Base-by-base conservation (phyloP, 1,140 invertebrate species). In the Tachypleus tridentatus region DNA sequence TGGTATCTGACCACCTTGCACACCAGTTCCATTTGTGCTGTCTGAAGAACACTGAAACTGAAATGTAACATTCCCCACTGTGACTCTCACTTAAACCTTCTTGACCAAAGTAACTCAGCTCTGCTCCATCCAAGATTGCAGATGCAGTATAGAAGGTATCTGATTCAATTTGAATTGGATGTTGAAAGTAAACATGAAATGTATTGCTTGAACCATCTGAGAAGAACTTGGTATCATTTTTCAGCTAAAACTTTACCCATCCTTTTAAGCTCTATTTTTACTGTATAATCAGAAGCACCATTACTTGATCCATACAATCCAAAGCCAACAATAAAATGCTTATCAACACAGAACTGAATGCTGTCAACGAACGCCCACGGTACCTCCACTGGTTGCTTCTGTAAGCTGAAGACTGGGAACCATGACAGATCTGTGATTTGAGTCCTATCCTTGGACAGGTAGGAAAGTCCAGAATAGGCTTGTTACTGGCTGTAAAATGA, bases 401-500 rank as follows among this genome's bases (percentile, higher is more conserved):
- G 76, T 97, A 97, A 4, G 93, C 94, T 73, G 91, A 95, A 1
- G 93, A 96, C 76, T 94, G 91, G 75, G 97, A 97, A 75, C 94
- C 82, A 75, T 94, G 92, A 73, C 93, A 95, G 9, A 92, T 86
- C 82, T 93, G 89, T 68, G 92, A 86, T 78, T 91, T 91, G 5
- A 97, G 79, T 66, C 93, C 93, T 64, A 86, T 82, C 71, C 93
- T 81, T 4, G 86, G 78, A 75, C 89, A 89, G 47, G 84, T 86
- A 6, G 88, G 86, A 75, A 91, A 97, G 58, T 83, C 82, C 8
- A 97, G 78, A 65, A 77, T 78, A 47, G 93, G 93, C 77, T 95
- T 94, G 57, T 76, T 76, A 52, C 68, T 73, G 8, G 77, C 77
- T 6, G 76, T 77, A 63, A 73, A 78, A 76, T 94, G 85, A 64